Conservation (phyloP, 2,113 vertebrate genomes). For the Mungos mungo region DNA sequence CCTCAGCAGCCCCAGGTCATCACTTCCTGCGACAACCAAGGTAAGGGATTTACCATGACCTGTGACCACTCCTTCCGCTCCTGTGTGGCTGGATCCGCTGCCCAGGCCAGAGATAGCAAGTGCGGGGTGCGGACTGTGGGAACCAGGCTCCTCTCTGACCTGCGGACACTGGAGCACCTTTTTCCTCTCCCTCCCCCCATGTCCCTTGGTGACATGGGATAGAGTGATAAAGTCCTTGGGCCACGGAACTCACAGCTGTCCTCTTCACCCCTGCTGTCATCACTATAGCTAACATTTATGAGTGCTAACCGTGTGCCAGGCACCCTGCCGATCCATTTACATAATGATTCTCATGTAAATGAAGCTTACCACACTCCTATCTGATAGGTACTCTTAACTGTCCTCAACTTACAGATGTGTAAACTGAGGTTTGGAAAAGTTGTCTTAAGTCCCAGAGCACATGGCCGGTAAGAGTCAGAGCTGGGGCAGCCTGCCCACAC, state of each 20-base stretch:
- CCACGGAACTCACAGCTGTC: not conserved
- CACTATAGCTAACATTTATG: not conserved
- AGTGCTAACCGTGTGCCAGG: not conserved
- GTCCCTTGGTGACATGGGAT: not conserved
- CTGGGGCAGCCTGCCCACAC: not conserved
- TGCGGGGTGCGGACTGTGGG: not conserved
- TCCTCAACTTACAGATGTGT: not conserved
- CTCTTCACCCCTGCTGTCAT: not conserved
- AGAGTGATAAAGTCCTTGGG: not conserved
- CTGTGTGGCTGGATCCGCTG: not conserved
- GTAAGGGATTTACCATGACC: conserved; percentile 67
- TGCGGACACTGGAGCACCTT: not conserved
- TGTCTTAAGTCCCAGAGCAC: not conserved
- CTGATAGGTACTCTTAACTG: not conserved
- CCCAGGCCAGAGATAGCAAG: not conserved
- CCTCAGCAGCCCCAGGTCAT: conserved; percentile 63
- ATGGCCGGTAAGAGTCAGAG: not conserved
- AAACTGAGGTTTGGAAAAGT: not conserved
- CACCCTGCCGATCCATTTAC: not conserved
- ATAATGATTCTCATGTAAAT: not conserved
- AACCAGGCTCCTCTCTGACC: not conserved
- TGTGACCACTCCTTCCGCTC: not conserved
- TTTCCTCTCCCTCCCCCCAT: not conserved
- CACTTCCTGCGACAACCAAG: conserved; percentile 72
- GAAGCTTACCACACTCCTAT: not conserved